Conservation (phyloP, 1,140 invertebrate genomes). For the Agrilus planipennis region DNA sequence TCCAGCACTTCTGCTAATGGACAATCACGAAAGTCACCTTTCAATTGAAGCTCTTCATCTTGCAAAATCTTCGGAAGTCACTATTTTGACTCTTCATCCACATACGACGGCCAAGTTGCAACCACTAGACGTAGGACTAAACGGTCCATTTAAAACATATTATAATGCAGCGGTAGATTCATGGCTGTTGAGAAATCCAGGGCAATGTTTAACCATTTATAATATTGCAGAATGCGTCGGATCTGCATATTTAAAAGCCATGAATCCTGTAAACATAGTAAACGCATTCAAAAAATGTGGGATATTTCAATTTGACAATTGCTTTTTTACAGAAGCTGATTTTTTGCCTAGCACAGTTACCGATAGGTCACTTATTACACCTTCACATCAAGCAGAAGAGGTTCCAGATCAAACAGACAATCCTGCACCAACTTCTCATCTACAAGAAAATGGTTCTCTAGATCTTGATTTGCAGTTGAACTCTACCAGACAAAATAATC, state of each 20-base stretch:
- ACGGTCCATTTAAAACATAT: constrained; percentile 28
- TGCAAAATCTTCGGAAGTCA: constrained; percentile 14
- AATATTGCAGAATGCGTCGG: constrained; percentile 3
- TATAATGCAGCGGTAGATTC: constrained; percentile 25
- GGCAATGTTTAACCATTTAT: constrained; percentile 3
- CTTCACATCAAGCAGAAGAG: background rate
- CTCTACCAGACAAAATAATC: too few relatives aligned
- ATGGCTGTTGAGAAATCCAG: constrained; percentile 17
- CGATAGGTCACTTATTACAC: constrained; percentile 1
- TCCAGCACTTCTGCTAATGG: constrained; percentile 21
- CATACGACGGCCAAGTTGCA: constrained; percentile 30
- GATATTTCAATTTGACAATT: constrained; percentile 4
- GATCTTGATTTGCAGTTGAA: too few relatives aligned
- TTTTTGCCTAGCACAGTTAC: constrained; percentile 2
- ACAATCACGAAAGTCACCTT: constrained; percentile 15
- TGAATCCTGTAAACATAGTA: constrained; percentile 7
- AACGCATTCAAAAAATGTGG: constrained; percentile 3
- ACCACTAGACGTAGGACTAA: constrained; percentile 23
- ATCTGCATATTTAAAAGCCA: background rate
- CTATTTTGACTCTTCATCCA: constrained; percentile 25
- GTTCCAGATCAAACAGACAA: too few relatives aligned
- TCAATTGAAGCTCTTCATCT: constrained; percentile 14
- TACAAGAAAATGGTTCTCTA: too few relatives aligned
- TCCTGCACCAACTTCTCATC: too few relatives aligned
- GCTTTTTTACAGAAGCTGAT: constrained; percentile 1